Conservation (phyloP, 2,113 vertebrate species). For the Callipepla squamata region DNA sequence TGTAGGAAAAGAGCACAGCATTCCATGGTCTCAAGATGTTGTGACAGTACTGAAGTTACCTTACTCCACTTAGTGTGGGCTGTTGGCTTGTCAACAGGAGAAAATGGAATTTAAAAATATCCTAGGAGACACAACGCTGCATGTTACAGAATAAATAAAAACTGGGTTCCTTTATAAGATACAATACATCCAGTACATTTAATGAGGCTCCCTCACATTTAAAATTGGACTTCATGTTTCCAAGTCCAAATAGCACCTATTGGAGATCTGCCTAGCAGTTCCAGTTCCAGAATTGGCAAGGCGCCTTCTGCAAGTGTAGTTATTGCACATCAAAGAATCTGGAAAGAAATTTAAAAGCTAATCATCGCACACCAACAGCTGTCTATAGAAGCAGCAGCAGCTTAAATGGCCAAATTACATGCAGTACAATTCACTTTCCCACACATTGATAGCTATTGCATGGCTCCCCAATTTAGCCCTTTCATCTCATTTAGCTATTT, state of each 20-base stretch:
- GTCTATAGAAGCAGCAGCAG: background rate
- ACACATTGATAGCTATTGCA: background rate
- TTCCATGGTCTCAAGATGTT: background rate
- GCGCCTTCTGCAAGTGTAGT: background rate
- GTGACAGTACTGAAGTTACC: conserved; percentile 56
- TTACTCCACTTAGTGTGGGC: conserved; percentile 5
- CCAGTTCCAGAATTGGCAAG: background rate
- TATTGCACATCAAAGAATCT: background rate
- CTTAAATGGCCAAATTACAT: background rate
- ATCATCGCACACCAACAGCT: conserved; percentile 1
- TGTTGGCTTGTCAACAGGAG: conserved; percentile 46
- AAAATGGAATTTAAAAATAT: conserved; percentile 52
- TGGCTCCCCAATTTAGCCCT: background rate
- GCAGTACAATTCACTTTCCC: background rate
- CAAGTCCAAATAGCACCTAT: background rate
- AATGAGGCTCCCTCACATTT: conserved; percentile 8
- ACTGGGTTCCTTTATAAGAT: background rate
- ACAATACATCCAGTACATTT: background rate
- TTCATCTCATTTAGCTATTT: conserved; percentile 17
- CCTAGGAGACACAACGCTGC: conserved; percentile 1
- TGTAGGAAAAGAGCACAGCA: background rate
- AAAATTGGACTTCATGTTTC: background rate
- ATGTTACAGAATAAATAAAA: conserved; percentile 35
- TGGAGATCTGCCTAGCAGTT: background rate
- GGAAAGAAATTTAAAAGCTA: background rate